Conservation (phyloP, 2,888 invertebrate genomes). For the Opisthograptis luteolata region DNA sequence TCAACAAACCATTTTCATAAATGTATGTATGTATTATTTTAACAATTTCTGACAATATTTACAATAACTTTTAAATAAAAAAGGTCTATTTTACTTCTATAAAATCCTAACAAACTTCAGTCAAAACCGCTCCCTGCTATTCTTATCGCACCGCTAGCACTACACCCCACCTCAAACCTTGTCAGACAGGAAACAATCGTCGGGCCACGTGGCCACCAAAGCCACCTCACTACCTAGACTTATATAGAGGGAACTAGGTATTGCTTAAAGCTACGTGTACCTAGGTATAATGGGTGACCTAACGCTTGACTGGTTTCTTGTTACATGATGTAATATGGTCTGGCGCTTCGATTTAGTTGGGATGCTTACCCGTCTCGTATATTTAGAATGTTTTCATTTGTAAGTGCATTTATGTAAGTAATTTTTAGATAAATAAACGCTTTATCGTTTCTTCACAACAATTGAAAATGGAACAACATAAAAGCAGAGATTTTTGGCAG, state of each 20-base stretch:
- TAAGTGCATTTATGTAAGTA: no score
- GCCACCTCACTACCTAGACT: slow-evolving; percentile 15
- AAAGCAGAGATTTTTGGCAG: no score
- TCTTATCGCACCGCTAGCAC: slow-evolving; percentile 37
- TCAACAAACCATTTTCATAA: no score
- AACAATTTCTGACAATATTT: no score
- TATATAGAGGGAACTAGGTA: slow-evolving; percentile 4
- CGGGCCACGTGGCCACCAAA: slow-evolving; percentile 50
- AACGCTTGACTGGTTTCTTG: slow-evolving; percentile 6
- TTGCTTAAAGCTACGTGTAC: slow-evolving; percentile 2
- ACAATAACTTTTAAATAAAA: no score
- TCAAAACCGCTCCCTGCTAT: neutral
- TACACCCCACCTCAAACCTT: slow-evolving; percentile 42
- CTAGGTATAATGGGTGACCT: slow-evolving; percentile 20
- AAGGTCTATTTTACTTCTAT: no score
- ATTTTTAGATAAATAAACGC: no score
- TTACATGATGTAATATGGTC: slow-evolving; percentile 13
- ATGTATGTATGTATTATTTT: no score
- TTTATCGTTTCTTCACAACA: no score
- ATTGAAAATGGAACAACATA: no score
- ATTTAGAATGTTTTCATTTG: neutral
- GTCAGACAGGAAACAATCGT: slow-evolving; percentile 55
- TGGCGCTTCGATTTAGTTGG: neutral
- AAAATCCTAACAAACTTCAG: no score
- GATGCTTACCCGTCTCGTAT: neutral